Conservation (phyloP, 1,140 invertebrate genomes). For the Eupeodes corollae region DNA sequence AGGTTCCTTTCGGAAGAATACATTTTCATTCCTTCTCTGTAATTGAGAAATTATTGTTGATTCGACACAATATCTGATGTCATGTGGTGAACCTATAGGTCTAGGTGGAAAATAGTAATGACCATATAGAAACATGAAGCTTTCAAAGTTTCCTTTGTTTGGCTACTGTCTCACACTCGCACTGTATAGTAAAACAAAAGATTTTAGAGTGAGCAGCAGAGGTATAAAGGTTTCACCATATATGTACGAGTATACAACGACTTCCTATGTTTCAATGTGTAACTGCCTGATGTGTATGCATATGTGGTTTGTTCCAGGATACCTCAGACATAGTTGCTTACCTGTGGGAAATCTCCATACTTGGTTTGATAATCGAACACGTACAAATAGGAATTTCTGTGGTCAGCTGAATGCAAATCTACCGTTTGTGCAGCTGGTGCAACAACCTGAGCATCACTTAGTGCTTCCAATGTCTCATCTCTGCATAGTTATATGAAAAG, state of each 20-base stretch:
- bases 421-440: constrained; percentile 85
- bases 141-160: too few relatives aligned
- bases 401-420: constrained; percentile 76
- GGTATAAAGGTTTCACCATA: too few relatives aligned
- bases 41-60: too few relatives aligned
- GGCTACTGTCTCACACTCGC: too few relatives aligned
- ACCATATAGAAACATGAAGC: too few relatives aligned
- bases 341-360: constrained; percentile 79
- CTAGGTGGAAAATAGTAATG: too few relatives aligned
- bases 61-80: too few relatives aligned
- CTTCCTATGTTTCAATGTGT: background rate
- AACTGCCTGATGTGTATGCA: background rate
- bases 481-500: constrained; percentile 47
- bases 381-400: constrained; percentile 78
- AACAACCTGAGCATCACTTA: constrained; percentile 87
- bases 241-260: too few relatives aligned
- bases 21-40: constrained; percentile 5
- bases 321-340: constrained; percentile 37
- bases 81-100: too few relatives aligned
- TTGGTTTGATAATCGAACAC: constrained; percentile 92
- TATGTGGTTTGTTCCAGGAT: background rate
- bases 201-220: too few relatives aligned
- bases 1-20: constrained; percentile 3
- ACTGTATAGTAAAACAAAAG: too few relatives aligned
- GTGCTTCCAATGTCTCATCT: constrained; percentile 84